Evolutionary conservation across 2,888 invertebrate genomes (phyloP).

Genomic region (Stenodema calcarata): DNA sequence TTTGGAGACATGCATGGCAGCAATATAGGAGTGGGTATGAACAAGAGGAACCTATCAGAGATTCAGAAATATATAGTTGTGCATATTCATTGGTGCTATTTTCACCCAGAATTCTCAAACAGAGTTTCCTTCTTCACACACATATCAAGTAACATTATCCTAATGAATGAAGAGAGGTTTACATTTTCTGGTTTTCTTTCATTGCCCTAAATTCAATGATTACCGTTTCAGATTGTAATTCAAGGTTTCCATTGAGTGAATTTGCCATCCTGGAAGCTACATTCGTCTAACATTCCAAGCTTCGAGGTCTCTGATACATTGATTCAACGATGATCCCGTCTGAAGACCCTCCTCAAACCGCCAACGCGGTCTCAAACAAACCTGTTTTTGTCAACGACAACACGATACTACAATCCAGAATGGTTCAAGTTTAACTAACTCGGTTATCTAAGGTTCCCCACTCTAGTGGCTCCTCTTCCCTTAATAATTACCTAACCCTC

Average conservation of each 20-base stretch:
- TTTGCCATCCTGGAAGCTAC: neutral
- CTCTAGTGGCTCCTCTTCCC: slow-evolving; percentile 15
- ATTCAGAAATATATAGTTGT: too few species aligned
- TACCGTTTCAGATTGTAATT: neutral
- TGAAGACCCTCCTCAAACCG: neutral
- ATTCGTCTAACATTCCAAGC: neutral
- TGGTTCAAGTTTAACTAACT: slow-evolving; percentile 32
- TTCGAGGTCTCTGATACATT: neutral
- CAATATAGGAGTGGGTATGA: too few species aligned
- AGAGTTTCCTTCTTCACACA: too few species aligned
- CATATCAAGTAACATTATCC: too few species aligned
- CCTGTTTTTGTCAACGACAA: slow-evolving; percentile 2
- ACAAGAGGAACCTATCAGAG: too few species aligned
- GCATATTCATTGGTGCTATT: too few species aligned
- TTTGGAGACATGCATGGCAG: too few species aligned
- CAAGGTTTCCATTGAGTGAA: neutral
- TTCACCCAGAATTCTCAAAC: too few species aligned
- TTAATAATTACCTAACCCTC: slow-evolving; percentile 38
- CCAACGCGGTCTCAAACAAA: neutral
- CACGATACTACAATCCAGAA: slow-evolving; percentile 7
- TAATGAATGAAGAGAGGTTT: too few species aligned
- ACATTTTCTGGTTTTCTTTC: too few species aligned
- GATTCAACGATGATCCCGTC: neutral
- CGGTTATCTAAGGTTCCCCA: slow-evolving; percentile 33
- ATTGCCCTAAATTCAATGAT: neutral